Evolutionary conservation across 2,888 invertebrate genomes (phyloP).

Genomic region (Capitulum mitella): DNA sequence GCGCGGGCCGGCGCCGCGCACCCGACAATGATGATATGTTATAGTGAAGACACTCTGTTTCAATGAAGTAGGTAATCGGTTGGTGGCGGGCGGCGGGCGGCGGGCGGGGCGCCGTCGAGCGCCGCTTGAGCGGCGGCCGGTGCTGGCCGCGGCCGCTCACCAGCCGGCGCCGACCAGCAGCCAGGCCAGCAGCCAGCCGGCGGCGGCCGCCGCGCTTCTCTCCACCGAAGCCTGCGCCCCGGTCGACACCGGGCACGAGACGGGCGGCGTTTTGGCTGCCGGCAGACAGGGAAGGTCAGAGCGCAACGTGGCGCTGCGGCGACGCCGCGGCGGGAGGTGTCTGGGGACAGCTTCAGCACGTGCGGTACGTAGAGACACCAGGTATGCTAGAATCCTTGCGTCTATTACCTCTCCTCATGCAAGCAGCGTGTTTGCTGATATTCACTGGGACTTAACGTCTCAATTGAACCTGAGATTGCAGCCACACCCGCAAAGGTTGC

Average conservation of each 20-base stretch:
- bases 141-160: not conserved
- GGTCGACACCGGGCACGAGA: not conserved
- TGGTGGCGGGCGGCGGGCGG: not conserved
- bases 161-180: not conserved
- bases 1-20: not conserved
- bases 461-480: too few relatives aligned
- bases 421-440: too few relatives aligned
- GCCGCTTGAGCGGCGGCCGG: not conserved
- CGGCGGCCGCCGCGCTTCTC: not conserved
- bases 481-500: too few relatives aligned
- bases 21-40: constrained; percentile 19
- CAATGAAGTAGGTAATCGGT: constrained; percentile 15
- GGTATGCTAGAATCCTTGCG: not conserved
- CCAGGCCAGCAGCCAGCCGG: not conserved
- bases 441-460: too few relatives aligned
- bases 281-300: not conserved
- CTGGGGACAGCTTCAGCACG: not conserved
- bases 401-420: too few relatives aligned
- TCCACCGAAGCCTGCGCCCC: not conserved
- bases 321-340: not conserved
- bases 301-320: too few relatives aligned
- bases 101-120: not conserved
- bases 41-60: constrained; percentile 23
- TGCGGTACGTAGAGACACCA: not conserved
- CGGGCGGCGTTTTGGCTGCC: not conserved